phyloP scores from a whole-genome alignment of 2,113 vertebrate species.

The Chamaea fasciata region DNA sequence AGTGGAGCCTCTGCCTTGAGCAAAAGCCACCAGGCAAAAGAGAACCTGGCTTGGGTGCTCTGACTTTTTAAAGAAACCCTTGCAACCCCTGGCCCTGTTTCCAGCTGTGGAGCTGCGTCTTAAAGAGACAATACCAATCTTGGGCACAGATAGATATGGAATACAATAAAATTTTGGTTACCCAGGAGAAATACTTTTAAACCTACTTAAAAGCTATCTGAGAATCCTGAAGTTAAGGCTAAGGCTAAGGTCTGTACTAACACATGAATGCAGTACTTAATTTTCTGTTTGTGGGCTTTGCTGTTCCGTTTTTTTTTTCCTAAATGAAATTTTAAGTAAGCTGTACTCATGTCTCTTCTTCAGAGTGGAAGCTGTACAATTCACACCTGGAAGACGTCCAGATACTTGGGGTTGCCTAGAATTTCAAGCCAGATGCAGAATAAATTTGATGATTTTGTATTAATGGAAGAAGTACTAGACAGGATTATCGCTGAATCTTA shows the following conservation, averaged over 20 bases:
- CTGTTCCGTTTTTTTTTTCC: not conserved
- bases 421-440: not conserved
- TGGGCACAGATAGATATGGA: not conserved
- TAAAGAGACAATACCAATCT: not conserved
- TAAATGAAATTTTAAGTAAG: not conserved
- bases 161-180: not conserved
- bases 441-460: not conserved
- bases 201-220: not conserved
- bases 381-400: not conserved
- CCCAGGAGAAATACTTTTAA: not conserved
- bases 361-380: not conserved
- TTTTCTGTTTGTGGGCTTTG: not conserved
- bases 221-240: not conserved
- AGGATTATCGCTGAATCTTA: not conserved
- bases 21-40: not conserved
- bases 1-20: no score
- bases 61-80: not conserved
- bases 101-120: not conserved
- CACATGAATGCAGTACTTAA: not conserved
- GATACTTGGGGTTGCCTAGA: not conserved
- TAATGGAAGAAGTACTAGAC: not conserved
- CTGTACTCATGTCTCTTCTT: fast-evolving
- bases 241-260: not conserved
- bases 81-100: not conserved
- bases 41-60: not conserved